These are phyloP conservation scores for Danio rerio DNA, from an alignment of 2,113 vertebrate species.

Conservation along the genomic window GRCz12tu NC_133180.1:59921501-59922000, in stretches of 20 bases:
- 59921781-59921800: slow-evolving; percentile 25
- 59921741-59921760: slow-evolving; percentile 20
- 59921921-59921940: neutral
- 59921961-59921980: neutral
- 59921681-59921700: slow-evolving; percentile 20
- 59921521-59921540: slow-evolving; percentile 88
- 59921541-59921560: slow-evolving; percentile 87
- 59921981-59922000: neutral
- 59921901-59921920: slow-evolving; percentile 34
- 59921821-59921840: slow-evolving; percentile 48
- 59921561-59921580: slow-evolving; percentile 85
- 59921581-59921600: slow-evolving; percentile 86
- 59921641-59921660: slow-evolving; percentile 15
- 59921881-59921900: slow-evolving; percentile 42
- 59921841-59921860: slow-evolving; percentile 50
- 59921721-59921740: neutral
- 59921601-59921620: slow-evolving; percentile 88
- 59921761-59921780: slow-evolving; percentile 19
- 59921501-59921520: slow-evolving; percentile 92
- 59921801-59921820: slow-evolving; percentile 53
- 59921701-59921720: slow-evolving; percentile 12
- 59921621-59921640: neutral
- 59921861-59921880: slow-evolving; percentile 53
- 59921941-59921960: too few species aligned
- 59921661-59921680: slow-evolving; percentile 37